Conservation (phyloP, 2,888 invertebrate genomes). For the Sisyra terminalis region DNA sequence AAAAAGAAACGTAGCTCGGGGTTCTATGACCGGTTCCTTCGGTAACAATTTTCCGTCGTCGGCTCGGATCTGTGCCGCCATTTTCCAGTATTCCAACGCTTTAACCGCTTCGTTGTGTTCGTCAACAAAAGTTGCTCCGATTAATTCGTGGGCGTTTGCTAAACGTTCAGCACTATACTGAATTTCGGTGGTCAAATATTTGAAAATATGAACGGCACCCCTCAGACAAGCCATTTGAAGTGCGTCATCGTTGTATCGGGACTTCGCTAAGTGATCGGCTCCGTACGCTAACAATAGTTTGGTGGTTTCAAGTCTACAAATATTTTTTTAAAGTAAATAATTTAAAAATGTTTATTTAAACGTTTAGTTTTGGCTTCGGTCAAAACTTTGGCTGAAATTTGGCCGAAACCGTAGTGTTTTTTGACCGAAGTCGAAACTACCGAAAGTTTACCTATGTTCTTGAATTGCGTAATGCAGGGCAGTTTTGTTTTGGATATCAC, state of each 20-base stretch:
- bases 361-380: neutral
- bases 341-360: neutral
- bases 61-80: slow-evolving; percentile 50
- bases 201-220: slow-evolving; percentile 54
- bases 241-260: slow-evolving; percentile 77
- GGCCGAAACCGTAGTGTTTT: neutral
- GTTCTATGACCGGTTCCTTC: slow-evolving; percentile 37
- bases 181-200: slow-evolving; percentile 45
- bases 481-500: slow-evolving; percentile 78
- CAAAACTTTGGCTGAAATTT: neutral
- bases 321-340: neutral
- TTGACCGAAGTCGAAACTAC: neutral
- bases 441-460: slow-evolving; percentile 39
- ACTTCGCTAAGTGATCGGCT: slow-evolving; percentile 59
- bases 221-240: slow-evolving; percentile 73
- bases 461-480: slow-evolving; percentile 89
- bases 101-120: slow-evolving; percentile 62
- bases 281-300: slow-evolving; percentile 62
- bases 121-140: slow-evolving; percentile 77
- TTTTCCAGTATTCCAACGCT: slow-evolving; percentile 62
- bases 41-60: slow-evolving; percentile 18
- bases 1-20: slow-evolving; percentile 44
- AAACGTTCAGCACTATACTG: slow-evolving; percentile 47
- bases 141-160: slow-evolving; percentile 76
- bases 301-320: slow-evolving; percentile 56